Evolutionary conservation across 1,140 invertebrate genomes (phyloP).

Genomic region (Papilio polytes): DNA sequence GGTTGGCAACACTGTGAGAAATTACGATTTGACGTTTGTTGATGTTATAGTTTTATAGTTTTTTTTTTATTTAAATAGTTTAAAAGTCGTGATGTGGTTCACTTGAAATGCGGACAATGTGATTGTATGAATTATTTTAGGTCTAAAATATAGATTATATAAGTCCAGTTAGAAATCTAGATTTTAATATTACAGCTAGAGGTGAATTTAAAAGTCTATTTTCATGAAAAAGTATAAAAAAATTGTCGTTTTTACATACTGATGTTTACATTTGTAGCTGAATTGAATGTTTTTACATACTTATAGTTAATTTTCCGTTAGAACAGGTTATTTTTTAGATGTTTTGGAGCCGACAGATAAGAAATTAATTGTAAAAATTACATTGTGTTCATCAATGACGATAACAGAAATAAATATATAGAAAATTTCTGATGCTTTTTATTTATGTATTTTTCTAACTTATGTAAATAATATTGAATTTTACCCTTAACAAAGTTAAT

Average conservation of each 20-base stretch:
- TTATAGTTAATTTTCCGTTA: background rate
- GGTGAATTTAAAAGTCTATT: slow-evolving; percentile 64
- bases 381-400: slow-evolving; percentile 15
- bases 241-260: slow-evolving; percentile 47
- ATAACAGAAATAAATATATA: background rate
- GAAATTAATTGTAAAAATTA: slow-evolving; percentile 19
- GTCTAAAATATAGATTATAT: slow-evolving; percentile 42
- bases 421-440: background rate
- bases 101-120: slow-evolving; percentile 37
- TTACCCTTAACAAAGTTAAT: background rate
- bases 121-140: slow-evolving; percentile 42
- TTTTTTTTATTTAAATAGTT: slow-evolving; percentile 48
- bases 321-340: slow-evolving; percentile 7
- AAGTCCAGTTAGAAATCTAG: slow-evolving; percentile 48
- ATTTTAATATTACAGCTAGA: slow-evolving; percentile 54
- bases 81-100: slow-evolving; percentile 57
- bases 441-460: background rate
- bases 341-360: background rate
- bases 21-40: slow-evolving; percentile 48
- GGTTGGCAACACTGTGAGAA: slow-evolving; percentile 50
- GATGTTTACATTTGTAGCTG: slow-evolving; percentile 14
- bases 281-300: background rate
- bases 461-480: background rate
- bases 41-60: background rate
- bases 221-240: slow-evolving; percentile 66